Base-by-base conservation (phyloP, 1,140 invertebrate species). In the Lucilia cuprina region DNA sequence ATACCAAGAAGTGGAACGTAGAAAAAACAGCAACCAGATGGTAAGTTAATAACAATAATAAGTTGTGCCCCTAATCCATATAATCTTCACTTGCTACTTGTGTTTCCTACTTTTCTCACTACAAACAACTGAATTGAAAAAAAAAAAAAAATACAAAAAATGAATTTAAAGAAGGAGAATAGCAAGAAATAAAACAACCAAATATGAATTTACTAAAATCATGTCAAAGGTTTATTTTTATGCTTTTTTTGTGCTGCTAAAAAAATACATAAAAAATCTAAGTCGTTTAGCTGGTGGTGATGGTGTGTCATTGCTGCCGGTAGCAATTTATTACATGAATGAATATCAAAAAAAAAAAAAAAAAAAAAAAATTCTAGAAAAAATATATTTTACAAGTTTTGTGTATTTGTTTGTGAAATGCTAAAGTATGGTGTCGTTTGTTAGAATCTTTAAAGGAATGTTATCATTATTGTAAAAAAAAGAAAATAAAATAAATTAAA, bases 311-410 rank as follows among this genome's bases (percentile, higher is more conserved):
- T 21, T 70, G 9, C n/a, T 70, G 65, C 65, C 65, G 65, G n/a
- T 70, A 70, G 65, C 65, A 70, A 70, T 70, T 70, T 70, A 70
- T 70, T 70, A 70, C 65, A 70, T 70, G 65, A 70, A 70, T 70
- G 65, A 70, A 70, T 70, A 55, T 55, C 50, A 55, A 55, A 41
- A 41, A 41, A 55, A 55, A 55, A 55, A 55, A 41, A 41, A 41
- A 41, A 41, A 41, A 41, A 41, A 41, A 41, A 41, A 41, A 5
- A 41, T n/a, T n/a, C n/a, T n/a, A n/a, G n/a, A n/a, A n/a, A n/a
- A n/a, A n/a, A n/a, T n/a, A 41, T 41, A 41, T 41, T 55, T 8
- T 55, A 55, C 50, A 14, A 55, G 50, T 55, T 55, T 13, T 55
- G 50, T 12, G 17, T 55, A 12, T 55, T 55, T 13, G 50, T 55